These are phyloP conservation scores for Parapristionchus giblindavisi DNA, from an alignment of 2,888 invertebrate genomes.

Conservation along the genomic window DNA sequence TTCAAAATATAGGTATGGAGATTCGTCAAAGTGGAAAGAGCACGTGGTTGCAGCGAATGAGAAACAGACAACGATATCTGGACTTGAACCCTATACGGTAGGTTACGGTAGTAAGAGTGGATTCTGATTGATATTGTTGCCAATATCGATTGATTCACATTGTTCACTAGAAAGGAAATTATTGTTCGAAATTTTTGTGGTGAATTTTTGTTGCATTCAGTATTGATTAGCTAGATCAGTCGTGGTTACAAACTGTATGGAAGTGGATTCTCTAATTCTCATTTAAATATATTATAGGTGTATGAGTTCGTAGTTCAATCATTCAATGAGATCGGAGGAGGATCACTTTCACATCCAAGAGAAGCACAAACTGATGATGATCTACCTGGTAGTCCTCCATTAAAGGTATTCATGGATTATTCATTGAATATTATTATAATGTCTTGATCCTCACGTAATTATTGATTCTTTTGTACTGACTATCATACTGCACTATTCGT, in stretches of 20 bases:
- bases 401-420: slow-evolving; percentile 6
- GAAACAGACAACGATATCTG: slow-evolving; percentile 24
- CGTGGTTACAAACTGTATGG: too few relatives aligned
- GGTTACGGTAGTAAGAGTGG: too few relatives aligned
- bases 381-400: slow-evolving; percentile 77
- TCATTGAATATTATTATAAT: too few relatives aligned
- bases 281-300: slow-evolving; percentile 50
- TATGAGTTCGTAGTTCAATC: slow-evolving; percentile 62
- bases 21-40: slow-evolving; percentile 26
- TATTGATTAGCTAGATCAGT: too few relatives aligned
- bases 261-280: too few relatives aligned
- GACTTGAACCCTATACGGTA: slow-evolving; percentile 37
- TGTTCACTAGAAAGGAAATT: too few relatives aligned
- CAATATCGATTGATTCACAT: too few relatives aligned
- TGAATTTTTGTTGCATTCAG: too few relatives aligned
- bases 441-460: not conserved
- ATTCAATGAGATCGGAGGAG: slow-evolving; percentile 87
- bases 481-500: too few relatives aligned
- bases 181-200: too few relatives aligned
- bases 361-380: slow-evolving; percentile 93
- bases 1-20: slow-evolving; percentile 26
- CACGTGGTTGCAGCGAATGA: slow-evolving; percentile 21
- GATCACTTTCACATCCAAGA: slow-evolving; percentile 83
- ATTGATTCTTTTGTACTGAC: not conserved
- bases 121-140: too few relatives aligned